Percentiles rank a stretch among this genome's conserved stretches.
Conservation (phyloP, 1,140 invertebrate species). For the Lanistes nyassanus region DNA sequence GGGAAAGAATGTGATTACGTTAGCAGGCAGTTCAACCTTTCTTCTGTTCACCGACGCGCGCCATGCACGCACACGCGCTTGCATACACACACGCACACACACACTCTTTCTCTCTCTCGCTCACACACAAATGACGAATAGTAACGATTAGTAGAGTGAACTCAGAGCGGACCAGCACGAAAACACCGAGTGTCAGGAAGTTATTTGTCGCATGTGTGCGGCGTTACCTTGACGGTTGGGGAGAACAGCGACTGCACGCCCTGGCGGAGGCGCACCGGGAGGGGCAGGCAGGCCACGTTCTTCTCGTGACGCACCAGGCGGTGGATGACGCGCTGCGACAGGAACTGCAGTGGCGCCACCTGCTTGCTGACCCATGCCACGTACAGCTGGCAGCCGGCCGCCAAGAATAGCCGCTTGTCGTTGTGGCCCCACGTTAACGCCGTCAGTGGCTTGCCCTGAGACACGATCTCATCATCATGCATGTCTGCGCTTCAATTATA, state of each 20-base stretch:
- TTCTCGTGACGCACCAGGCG: conserved; percentile 71
- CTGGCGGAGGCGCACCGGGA: conserved; percentile 85
- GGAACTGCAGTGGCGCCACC: conserved; percentile 87
- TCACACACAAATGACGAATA: conserved; percentile 8
- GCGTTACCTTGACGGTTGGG: conserved; percentile 90
- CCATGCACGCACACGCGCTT: not conserved
- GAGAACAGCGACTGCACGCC: conserved; percentile 90
- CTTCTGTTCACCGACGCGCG: not conserved
- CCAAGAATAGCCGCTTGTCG: conserved; percentile 92
- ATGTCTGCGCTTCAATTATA: too few relatives aligned
- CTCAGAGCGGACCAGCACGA: too few relatives aligned
- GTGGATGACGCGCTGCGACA: conserved; percentile 81
- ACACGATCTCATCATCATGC: not conserved
- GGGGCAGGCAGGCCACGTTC: conserved; percentile 75
- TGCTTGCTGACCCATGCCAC: conserved; percentile 89
- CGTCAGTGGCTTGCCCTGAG: conserved; percentile 81
- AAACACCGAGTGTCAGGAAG: too few relatives aligned
- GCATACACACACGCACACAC: conserved; percentile 2
- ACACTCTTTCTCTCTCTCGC: not conserved
- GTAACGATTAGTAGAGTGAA: too few relatives aligned
- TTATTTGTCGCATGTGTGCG: too few relatives aligned
- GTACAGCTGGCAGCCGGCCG: conserved; percentile 83
- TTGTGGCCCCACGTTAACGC: conserved; percentile 98
- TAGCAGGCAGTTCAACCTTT: too few relatives aligned
- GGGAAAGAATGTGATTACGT: too few relatives aligned